Percentiles rank a stretch among this genome's conserved stretches.
Conservation (phyloP, 2,797 vertebrate genomes). For the Forpus xanthops region DNA sequence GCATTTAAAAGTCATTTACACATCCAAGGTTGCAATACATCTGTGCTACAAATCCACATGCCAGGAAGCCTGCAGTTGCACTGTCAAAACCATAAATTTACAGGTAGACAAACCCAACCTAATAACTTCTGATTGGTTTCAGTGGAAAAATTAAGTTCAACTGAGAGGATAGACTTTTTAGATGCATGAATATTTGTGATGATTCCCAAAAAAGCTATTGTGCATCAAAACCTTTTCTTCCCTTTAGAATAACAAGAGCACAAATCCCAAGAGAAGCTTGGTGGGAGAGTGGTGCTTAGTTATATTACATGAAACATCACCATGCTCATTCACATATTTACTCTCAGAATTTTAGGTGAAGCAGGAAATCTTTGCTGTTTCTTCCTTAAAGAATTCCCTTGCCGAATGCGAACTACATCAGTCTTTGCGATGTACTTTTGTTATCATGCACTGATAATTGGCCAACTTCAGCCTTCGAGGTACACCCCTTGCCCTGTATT, state of each 20-base stretch:
- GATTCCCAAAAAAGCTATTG: background rate
- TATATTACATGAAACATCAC: background rate
- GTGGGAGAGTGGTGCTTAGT: background rate
- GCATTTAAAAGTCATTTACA: background rate
- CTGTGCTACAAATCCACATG: background rate
- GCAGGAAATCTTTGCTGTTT: background rate
- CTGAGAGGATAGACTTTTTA: background rate
- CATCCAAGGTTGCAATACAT: background rate
- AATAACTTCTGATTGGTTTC: background rate
- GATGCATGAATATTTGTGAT: background rate
- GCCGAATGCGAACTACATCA: background rate
- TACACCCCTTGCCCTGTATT: background rate
- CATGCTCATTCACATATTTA: background rate
- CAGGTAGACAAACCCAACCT: background rate
- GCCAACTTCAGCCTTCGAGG: background rate
- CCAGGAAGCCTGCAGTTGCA: background rate
- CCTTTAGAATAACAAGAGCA: background rate
- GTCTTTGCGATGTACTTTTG: background rate
- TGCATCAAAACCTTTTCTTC: background rate
- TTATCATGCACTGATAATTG: accelerated
- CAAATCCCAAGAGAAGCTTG: background rate
- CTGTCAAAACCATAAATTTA: background rate
- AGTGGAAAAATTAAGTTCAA: background rate
- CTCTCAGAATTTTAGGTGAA: background rate
- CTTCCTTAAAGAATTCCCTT: background rate